A percentile compares a stretch with the other conserved stretches of the same genome.
phyloP scores from a whole-genome alignment of 2,797 vertebrate species.

The Alosa sapidissima region DNA sequence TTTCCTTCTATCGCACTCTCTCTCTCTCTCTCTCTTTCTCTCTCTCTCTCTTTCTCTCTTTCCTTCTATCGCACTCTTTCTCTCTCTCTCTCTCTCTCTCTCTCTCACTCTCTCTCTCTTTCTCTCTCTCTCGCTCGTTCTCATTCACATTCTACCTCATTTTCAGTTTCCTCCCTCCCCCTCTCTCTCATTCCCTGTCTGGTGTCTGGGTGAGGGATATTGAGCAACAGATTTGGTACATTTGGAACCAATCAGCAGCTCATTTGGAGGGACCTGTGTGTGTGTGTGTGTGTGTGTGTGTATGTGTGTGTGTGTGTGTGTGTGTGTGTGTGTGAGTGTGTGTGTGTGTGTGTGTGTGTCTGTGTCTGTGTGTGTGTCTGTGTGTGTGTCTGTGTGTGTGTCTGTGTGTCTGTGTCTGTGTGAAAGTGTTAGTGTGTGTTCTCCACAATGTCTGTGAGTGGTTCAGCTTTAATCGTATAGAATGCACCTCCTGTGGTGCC shows the following conservation, averaged over 20 bases:
- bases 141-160: background rate
- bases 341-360: background rate
- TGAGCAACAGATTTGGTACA: slow-evolving; percentile 1
- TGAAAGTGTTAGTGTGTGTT: background rate
- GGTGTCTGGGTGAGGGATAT: background rate
- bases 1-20: background rate
- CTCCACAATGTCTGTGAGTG: background rate
- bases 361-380: background rate
- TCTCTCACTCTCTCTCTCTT: background rate
- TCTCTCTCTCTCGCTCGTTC: background rate
- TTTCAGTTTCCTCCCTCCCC: background rate
- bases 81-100: background rate
- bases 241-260: slow-evolving; percentile 8
- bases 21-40: background rate
- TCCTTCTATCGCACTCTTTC: background rate
- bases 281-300: background rate
- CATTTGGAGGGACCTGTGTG: background rate
- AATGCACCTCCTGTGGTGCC: slow-evolving; percentile 8
- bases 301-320: background rate
- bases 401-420: background rate
- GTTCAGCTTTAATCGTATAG: slow-evolving; percentile 19
- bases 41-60: background rate
- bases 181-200: background rate
- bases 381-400: slow-evolving; percentile 1
- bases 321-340: background rate